These are phyloP conservation scores for Drosophila nasuta DNA, from an alignment of 1,140 invertebrate genomes.

Conservation along the genomic window DNA sequence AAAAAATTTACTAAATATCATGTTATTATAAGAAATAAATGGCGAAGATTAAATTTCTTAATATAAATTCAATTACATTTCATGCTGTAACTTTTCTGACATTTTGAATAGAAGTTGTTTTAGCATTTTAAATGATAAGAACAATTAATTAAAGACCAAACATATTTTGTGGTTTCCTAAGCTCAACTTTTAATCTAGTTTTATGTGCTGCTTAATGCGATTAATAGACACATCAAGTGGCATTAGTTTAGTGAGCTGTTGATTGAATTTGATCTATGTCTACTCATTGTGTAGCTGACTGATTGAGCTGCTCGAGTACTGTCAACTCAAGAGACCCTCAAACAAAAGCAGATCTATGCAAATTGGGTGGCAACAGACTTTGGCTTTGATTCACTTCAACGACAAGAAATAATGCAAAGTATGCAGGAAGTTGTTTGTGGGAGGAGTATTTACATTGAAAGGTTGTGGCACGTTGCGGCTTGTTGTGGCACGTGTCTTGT, in stretches of 20 bases:
- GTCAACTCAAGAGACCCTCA: slow-evolving; percentile 2
- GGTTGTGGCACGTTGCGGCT: slow-evolving; percentile 27
- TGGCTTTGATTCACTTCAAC: slow-evolving; percentile 24
- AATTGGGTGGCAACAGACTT: slow-evolving; percentile 36
- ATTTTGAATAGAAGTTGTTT: too few relatives aligned
- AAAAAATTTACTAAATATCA: too few relatives aligned
- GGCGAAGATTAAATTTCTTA: too few relatives aligned
- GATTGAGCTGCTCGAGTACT: neutral
- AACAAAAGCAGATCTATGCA: slow-evolving; percentile 33
- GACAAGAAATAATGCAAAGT: slow-evolving; percentile 21
- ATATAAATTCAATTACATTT: too few relatives aligned
- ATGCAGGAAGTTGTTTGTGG: neutral
- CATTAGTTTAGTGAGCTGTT: slow-evolving; percentile 3
- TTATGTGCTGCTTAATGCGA: neutral
- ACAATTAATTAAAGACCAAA: too few relatives aligned
- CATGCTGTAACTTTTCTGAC: too few relatives aligned
- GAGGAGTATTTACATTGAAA: slow-evolving; percentile 31
- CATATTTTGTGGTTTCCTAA: too few relatives aligned
- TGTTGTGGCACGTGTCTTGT: slow-evolving; percentile 37
- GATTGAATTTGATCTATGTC: slow-evolving; percentile 1
- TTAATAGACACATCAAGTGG: neutral
- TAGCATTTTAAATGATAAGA: too few relatives aligned
- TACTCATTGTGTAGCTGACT: neutral
- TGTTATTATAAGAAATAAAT: too few relatives aligned
- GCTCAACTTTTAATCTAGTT: too few relatives aligned